Conservation (phyloP, 2,888 invertebrate species). For the Agonum fuliginosum region DNA sequence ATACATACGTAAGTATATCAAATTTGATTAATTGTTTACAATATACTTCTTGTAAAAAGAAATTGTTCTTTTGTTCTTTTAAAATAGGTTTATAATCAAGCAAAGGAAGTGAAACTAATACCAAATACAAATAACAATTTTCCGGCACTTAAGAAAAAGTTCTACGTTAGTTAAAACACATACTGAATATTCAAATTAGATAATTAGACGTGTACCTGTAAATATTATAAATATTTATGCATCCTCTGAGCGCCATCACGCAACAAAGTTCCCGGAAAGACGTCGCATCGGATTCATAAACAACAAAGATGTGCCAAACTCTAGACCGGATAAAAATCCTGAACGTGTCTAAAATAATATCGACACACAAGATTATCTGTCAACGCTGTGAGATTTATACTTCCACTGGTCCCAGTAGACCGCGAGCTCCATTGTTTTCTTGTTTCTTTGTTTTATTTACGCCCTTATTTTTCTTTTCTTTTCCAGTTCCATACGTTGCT, state of each 20-base stretch:
- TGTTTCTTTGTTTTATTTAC: constrained; percentile 52
- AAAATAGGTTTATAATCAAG: neutral
- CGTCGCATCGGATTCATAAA: constrained; percentile 46
- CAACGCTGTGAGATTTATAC: constrained; percentile 62
- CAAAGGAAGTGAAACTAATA: constrained; percentile 3
- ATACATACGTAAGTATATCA: no score
- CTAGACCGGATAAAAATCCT: constrained; percentile 56
- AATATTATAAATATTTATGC: constrained; percentile 44
- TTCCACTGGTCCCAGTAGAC: constrained; percentile 10
- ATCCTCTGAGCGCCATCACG: constrained; percentile 54
- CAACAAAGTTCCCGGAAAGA: constrained; percentile 44
- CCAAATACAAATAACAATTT: constrained; percentile 26
- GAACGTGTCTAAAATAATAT: constrained; percentile 63
- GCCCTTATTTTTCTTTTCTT: constrained; percentile 19
- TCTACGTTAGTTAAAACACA: neutral
- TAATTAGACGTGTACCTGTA: neutral
- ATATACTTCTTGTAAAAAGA: no score
- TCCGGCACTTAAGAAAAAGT: neutral
- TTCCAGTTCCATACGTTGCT: constrained; percentile 10
- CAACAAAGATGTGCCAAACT: constrained; percentile 48
- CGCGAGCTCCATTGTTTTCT: constrained; percentile 32
- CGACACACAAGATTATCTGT: constrained; percentile 62
- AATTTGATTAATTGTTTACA: no score
- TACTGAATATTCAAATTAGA: constrained; percentile 38
- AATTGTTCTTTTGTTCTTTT: neutral